Conservation (phyloP, 2,888 invertebrate species). For the Watsonalla binaria region DNA sequence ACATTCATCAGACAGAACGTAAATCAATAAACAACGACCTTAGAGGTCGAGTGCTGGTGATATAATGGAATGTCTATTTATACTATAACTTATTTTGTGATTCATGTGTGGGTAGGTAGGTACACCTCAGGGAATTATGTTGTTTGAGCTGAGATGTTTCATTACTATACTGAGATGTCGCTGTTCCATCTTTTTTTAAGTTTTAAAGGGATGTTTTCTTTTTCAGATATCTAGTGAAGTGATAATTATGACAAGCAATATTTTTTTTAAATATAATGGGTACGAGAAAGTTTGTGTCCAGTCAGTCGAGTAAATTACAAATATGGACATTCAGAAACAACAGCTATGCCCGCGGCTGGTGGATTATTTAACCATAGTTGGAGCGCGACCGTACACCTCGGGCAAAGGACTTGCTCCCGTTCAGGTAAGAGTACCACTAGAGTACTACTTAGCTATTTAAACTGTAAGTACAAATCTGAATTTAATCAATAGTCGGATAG, state of each 20-base stretch:
- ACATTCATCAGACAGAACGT: slow-evolving; percentile 18
- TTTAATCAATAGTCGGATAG: too few relatives aligned
- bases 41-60: slow-evolving; percentile 2
- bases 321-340: slow-evolving; percentile 83
- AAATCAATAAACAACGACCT: slow-evolving; percentile 27
- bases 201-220: slow-evolving; percentile 17
- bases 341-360: slow-evolving; percentile 91
- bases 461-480: too few relatives aligned
- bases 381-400: slow-evolving; percentile 86
- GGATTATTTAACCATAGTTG: slow-evolving; percentile 98
- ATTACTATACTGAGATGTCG: too few relatives aligned
- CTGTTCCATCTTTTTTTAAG: too few relatives aligned
- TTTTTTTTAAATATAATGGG: slow-evolving; percentile 59
- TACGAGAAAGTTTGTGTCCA: slow-evolving; percentile 38
- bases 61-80: too few relatives aligned
- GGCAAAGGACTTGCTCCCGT: slow-evolving; percentile 85
- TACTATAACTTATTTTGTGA: too few relatives aligned
- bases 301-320: slow-evolving; percentile 41
- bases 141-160: too few relatives aligned
- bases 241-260: slow-evolving; percentile 77
- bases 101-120: too few relatives aligned
- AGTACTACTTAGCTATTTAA: neutral
- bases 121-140: too few relatives aligned
- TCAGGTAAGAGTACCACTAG: slow-evolving; percentile 85
- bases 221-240: slow-evolving; percentile 45